These are phyloP conservation scores for Diplolepis rosae DNA, from an alignment of 2,888 invertebrate species.

Conservation along the genomic window DNA sequence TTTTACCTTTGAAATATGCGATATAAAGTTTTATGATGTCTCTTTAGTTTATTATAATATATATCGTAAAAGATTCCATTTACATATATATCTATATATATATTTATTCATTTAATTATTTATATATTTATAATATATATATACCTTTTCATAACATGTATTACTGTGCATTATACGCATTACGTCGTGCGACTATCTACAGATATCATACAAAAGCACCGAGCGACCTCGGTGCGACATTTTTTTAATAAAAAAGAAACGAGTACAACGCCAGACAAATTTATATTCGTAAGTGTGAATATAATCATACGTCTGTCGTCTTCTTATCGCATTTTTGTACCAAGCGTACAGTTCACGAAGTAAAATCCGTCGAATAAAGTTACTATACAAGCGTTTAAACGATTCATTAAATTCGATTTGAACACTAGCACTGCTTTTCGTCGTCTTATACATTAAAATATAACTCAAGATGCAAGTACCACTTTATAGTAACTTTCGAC, in stretches of 20 bases:
- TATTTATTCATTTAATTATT: conserved; percentile 38
- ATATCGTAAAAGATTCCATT: conserved; percentile 64
- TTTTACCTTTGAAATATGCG: conserved; percentile 51
- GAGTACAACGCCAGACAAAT: conserved; percentile 17
- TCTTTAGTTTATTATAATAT: conserved; percentile 34
- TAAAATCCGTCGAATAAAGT: conserved; percentile 21
- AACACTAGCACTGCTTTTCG: conserved; percentile 16
- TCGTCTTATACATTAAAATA: neutral
- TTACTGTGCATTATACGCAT: conserved; percentile 68
- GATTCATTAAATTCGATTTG: neutral
- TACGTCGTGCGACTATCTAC: conserved; percentile 70
- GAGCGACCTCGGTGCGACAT: conserved; percentile 56
- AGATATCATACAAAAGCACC: conserved; percentile 69
- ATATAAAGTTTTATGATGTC: conserved; percentile 43
- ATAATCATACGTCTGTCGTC: too few relatives aligned
- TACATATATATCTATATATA: conserved; percentile 58
- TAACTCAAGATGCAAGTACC: neutral
- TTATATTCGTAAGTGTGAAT: conserved; percentile 6
- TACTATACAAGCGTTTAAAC: conserved; percentile 22
- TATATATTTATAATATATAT: conserved; percentile 48
- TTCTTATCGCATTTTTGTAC: conserved; percentile 19
- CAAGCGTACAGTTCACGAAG: conserved; percentile 10
- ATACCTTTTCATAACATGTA: conserved; percentile 66
- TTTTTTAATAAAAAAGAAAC: conserved; percentile 33
- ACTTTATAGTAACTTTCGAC: conserved; percentile 5